phyloP scores from a whole-genome alignment of 23 tunicate species.

The Ascidia mentula region DNA sequence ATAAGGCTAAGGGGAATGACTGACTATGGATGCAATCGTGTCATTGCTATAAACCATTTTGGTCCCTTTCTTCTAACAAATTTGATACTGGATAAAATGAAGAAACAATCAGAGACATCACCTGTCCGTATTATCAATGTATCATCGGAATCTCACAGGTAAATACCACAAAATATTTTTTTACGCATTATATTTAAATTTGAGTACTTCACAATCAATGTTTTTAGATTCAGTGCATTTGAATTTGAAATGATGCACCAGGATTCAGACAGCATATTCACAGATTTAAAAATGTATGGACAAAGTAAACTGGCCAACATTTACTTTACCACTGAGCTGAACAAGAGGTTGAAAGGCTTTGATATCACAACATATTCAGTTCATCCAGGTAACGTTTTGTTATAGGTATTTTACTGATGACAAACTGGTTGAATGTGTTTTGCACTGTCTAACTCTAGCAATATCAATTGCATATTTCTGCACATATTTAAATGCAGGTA shows the following conservation, averaged over 20 bases:
- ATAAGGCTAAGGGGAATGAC: constrained; percentile 18
- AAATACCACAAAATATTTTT: no score
- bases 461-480: no score
- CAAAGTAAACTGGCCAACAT: constrained; percentile 53
- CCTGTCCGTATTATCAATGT: constrained; percentile 66
- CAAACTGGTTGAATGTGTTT: no score
- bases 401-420: no score
- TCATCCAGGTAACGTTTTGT: constrained; percentile 61
- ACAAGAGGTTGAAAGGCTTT: constrained; percentile 25
- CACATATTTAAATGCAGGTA: no score
- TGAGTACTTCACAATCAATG: no score
- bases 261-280: neutral
- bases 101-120: constrained; percentile 29
- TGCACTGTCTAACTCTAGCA: no score
- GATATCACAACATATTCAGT: constrained; percentile 53
- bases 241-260: constrained; percentile 18
- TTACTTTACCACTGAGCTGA: constrained; percentile 53
- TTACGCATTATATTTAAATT: no score
- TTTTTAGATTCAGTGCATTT: constrained; percentile 13
- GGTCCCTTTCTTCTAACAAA: constrained; percentile 86
- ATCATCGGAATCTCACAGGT: constrained; percentile 53
- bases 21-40: constrained; percentile 41
- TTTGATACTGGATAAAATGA: constrained; percentile 57
- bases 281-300: constrained; percentile 13
- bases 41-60: constrained; percentile 69